Conservation (phyloP, 2,113 vertebrate genomes). For the Isurus oxyrinchus region DNA sequence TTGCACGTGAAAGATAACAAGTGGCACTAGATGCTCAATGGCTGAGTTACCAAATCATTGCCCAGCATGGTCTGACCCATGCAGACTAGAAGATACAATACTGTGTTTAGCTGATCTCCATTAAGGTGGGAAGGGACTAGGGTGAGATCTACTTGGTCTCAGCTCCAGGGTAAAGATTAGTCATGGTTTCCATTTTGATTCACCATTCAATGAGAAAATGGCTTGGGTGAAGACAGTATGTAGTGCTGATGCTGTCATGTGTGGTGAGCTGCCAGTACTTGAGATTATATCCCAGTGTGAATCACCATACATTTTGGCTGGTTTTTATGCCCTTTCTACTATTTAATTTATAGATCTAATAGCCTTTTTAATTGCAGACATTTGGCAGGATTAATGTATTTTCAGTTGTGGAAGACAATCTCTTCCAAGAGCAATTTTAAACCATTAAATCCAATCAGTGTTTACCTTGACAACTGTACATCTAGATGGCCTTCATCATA, state of each 20-base stretch:
- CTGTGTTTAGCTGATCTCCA: neutral
- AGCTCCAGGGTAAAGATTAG: neutral
- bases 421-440: neutral
- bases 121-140: neutral
- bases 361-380: neutral
- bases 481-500: conserved; percentile 95
- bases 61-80: neutral
- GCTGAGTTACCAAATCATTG: neutral
- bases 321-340: neutral
- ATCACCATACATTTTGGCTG: neutral
- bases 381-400: neutral
- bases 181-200: neutral
- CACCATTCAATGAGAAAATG: neutral
- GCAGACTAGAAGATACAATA: neutral
- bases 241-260: neutral
- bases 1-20: neutral
- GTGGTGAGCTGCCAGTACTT: neutral
- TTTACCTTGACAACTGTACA: conserved; percentile 47
- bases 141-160: neutral
- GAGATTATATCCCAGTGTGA: neutral
- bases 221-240: neutral
- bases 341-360: neutral
- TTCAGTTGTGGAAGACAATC: neutral
- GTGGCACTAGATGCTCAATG: neutral
- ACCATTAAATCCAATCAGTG: neutral